Conservation (phyloP, 2,113 vertebrate genomes). For the Agelaius phoeniceus region DNA sequence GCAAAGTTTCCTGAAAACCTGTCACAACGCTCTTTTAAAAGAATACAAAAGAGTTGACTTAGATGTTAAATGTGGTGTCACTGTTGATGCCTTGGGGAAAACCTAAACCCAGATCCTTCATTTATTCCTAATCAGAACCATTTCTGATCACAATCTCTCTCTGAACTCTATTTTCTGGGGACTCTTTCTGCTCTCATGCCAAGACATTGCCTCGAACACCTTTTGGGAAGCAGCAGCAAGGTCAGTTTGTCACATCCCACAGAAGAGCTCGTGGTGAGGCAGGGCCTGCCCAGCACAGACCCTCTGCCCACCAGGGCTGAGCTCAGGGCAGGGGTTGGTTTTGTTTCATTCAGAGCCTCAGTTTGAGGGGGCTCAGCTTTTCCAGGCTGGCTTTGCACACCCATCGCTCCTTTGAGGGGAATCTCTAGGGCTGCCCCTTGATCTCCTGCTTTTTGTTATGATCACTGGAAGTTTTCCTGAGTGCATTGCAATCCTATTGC, state of each 20-base stretch:
- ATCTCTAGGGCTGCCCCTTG: background rate
- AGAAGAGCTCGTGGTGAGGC: background rate
- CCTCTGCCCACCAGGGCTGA: background rate
- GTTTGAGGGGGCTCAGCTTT: background rate
- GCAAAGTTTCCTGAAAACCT: background rate
- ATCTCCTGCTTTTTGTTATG: background rate
- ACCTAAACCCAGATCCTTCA: background rate
- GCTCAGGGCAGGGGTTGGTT: background rate
- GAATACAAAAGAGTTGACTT: background rate
- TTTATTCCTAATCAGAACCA: background rate
- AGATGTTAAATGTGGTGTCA: background rate
- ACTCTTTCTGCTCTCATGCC: background rate
- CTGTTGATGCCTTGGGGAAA: background rate
- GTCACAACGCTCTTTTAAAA: background rate
- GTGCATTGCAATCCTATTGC: background rate
- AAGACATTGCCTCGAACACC: background rate
- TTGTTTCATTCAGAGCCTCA: background rate
- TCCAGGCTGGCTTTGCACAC: background rate
- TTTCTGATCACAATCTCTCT: background rate
- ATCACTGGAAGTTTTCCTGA: slow-evolving; percentile 8
- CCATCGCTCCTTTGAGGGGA: background rate
- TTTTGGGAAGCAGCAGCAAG: background rate
- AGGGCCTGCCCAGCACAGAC: background rate
- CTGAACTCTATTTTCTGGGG: background rate
- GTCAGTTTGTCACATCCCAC: background rate